Conservation (phyloP, 2,113 vertebrate genomes). For the Okapia johnstoni region DNA sequence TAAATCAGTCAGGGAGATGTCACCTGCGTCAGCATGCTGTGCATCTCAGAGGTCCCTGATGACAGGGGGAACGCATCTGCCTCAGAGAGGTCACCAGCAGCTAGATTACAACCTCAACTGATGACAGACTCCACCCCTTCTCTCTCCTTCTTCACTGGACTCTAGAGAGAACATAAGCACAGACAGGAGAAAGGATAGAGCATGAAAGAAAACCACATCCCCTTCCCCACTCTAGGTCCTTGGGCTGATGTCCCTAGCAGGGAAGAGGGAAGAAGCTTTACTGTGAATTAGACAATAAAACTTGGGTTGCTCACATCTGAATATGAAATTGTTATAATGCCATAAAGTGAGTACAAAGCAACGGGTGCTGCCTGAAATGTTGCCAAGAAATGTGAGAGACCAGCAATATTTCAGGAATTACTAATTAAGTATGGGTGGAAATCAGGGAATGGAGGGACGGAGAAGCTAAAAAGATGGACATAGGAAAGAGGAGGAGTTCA, state of each 20-base stretch:
- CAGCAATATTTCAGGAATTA: not conserved
- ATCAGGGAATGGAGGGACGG: not conserved
- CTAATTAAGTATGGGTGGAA: not conserved
- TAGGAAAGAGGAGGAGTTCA: not conserved
- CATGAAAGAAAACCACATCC: not conserved
- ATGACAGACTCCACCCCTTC: not conserved
- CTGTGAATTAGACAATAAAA: not conserved
- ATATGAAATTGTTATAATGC: not conserved
- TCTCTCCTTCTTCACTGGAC: not conserved
- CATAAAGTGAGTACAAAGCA: not conserved
- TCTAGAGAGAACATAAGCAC: not conserved
- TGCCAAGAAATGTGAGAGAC: not conserved
- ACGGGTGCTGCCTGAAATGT: not conserved
- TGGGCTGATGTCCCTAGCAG: not conserved
- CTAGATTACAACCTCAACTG: not conserved
- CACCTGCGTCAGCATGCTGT: not conserved
- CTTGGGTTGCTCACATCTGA: not conserved
- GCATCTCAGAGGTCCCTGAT: not conserved
- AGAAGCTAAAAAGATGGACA: not conserved
- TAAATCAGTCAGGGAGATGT: not conserved
- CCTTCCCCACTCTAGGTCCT: not conserved
- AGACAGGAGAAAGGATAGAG: not conserved
- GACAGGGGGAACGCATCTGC: not conserved
- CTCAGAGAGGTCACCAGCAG: not conserved
- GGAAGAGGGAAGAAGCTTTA: not conserved